Base-by-base conservation (phyloP, 2,888 invertebrate species). In the Sinhomidia bicolor region DNA sequence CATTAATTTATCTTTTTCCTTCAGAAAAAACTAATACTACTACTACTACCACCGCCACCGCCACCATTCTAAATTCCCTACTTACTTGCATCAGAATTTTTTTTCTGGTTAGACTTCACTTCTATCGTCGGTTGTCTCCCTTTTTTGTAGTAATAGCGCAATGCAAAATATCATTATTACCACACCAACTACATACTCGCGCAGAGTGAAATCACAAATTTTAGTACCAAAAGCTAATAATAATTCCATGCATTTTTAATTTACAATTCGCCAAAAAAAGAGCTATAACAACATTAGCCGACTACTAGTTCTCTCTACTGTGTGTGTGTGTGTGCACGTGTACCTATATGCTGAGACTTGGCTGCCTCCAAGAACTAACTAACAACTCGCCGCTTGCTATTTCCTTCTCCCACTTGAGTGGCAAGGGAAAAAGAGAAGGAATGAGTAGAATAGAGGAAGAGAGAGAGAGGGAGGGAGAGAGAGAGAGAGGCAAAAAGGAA, bases 191-290 rank as follows among this genome's bases (percentile, higher is more conserved):
- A 17, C 32, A 54, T 78, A 51, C 76, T 78, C 68, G 6, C 26
- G 1, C 36, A 44, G 47, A 74, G 74, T 17, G 54, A 78, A 78
- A 78, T 78, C 78, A 78, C 78, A 57, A 54, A 78, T 57, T 78
- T 76, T 57, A 44, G 74, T 74, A 74, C 74, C 44, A 47, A 74
- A 74, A 84, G 76, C 57, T 84, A 84, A 78, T 85, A 85, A 85
- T 86, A 86, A 86, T 86, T 80, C 80, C 86, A 80, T 86, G 80
- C 79, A 80, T 86, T 80, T 86, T 80, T 80, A 85, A 85, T 85
- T 85, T 78, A 65, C 62, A 78, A 57, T 80, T 62, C 60, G 44
- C 74, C 44, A 74, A 74, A 74, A 36, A 79, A 79, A 20, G 29
- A 65, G 65, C 65, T 47, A 57, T 32, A 57, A 79, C 54, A 79